Evolutionary conservation across 2,888 invertebrate genomes (phyloP), one percentile per base, ranked within the genome.

Genomic region (Sarcophaga variegata): DNA sequence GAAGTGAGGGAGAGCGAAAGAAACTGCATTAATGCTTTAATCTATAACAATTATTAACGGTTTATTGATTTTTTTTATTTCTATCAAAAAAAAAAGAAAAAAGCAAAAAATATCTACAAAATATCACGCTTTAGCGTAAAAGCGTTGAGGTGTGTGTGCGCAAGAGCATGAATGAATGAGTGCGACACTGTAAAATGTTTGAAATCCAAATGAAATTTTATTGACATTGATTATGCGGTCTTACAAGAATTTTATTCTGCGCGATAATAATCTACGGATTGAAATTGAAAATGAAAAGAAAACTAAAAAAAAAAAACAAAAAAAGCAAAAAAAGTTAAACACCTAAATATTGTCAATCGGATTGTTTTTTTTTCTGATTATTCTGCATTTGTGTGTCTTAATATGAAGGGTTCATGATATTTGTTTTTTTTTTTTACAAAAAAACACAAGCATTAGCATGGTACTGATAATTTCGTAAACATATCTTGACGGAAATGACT

Each of bases 51-150:
- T 83, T 83, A 83, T 78, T 83, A 83, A 83, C 83, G 45, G 63
- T 78, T 79, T 83, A 83, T 83, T 75, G 83, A 74, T 74, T 83
- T 82, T 60, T n/a, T 49, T n/a, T 74, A 78, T 82, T 66, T n/a
- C 27, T 14, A 17, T 14, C 54, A 2, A 54, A 54, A 10, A 14
- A 49, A 37, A 5, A 37, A 37, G 4, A 27, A 4, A 27, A 27
- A 27, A 4, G 4, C 5, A 37, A 37, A 37, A 37, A 37, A 2
- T 37, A 37, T 37, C 6, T 37, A 6, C 37, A 37, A 37, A 37
- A 37, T 37, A 37, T 37, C 6, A 37, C 37, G 6, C 37, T 37
- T 37, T 37, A 10, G 37, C 37, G 37, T 37, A 37, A 37, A 37
- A 37, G 37, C 37, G 37, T 37, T 37, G 17, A 27, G 17, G 17